phyloP scores from a whole-genome alignment of 2,888 invertebrate species.

The Calameuta idolon region DNA sequence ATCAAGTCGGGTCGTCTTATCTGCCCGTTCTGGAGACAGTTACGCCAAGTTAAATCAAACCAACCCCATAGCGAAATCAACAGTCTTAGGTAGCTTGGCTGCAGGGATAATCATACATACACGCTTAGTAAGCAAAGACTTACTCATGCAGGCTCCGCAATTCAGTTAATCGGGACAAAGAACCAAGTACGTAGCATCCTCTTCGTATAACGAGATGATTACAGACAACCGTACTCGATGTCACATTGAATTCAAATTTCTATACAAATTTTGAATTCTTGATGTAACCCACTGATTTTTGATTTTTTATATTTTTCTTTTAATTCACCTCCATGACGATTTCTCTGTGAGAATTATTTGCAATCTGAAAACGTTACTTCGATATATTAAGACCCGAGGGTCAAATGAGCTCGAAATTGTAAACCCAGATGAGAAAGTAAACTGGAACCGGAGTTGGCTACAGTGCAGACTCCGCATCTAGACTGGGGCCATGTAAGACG shows the following conservation, averaged over 20 bases:
- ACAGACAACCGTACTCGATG: no score
- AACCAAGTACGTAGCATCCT: not conserved
- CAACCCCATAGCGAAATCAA: no score
- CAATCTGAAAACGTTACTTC: constrained; percentile 32
- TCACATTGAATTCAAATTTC: no score
- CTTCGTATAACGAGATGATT: no score
- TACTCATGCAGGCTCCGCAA: constrained; percentile 12
- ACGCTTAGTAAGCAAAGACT: constrained; percentile 21
- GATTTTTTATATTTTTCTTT: no score
- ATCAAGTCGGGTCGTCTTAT: not conserved
- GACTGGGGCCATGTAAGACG: constrained; percentile 22
- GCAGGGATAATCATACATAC: constrained; percentile 23
- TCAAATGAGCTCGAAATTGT: constrained; percentile 48
- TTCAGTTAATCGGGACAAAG: constrained; percentile 8
- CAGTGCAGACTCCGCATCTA: not conserved
- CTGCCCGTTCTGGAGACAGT: not conserved
- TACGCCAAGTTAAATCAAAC: no score
- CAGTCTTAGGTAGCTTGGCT: not conserved
- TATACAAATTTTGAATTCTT: no score
- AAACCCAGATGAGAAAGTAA: no score
- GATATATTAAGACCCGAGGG: constrained; percentile 21
- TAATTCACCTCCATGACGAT: no score
- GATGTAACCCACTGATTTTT: no score
- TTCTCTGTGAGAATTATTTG: no score
- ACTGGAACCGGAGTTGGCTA: not conserved